phyloP scores from a whole-genome alignment of 2,113 vertebrate species.

The Nycticorax nycticorax region DNA sequence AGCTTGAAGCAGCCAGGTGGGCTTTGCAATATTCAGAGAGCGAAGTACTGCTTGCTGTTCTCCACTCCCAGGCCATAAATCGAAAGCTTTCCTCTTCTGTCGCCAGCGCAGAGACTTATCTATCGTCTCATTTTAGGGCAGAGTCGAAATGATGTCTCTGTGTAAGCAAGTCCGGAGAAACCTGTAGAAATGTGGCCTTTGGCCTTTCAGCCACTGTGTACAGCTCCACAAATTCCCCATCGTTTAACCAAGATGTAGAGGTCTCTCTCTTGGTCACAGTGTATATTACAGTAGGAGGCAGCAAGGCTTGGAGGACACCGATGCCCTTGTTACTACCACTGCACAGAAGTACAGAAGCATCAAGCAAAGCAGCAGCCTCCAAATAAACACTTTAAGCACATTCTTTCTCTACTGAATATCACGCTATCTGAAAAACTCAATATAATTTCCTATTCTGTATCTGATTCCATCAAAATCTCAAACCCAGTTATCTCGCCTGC shows the following conservation, averaged over 20 bases:
- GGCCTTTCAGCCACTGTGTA: neutral
- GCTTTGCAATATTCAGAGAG: neutral
- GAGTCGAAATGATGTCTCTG: constrained; percentile 24
- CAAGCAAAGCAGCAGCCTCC: neutral
- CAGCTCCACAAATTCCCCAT: neutral
- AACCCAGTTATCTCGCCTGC: neutral
- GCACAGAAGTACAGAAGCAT: neutral
- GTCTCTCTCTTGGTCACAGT: constrained; percentile 28
- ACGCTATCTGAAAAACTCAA: neutral
- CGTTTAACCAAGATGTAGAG: constrained; percentile 39
- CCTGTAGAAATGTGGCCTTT: neutral
- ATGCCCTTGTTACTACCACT: neutral
- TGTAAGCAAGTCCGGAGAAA: constrained; percentile 39
- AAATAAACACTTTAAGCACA: neutral
- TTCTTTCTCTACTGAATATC: neutral
- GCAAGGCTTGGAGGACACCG: constrained; percentile 9
- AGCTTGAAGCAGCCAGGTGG: neutral
- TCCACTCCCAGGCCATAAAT: neutral
- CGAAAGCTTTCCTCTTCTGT: neutral
- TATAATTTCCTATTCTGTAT: neutral
- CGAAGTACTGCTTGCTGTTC: neutral
- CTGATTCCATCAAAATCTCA: neutral
- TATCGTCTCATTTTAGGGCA: neutral
- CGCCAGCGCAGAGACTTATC: neutral
- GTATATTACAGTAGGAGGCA: constrained; percentile 36